Evolutionary conservation across 1,140 invertebrate species (phyloP).

Genomic region (Asobara japonica): DNA sequence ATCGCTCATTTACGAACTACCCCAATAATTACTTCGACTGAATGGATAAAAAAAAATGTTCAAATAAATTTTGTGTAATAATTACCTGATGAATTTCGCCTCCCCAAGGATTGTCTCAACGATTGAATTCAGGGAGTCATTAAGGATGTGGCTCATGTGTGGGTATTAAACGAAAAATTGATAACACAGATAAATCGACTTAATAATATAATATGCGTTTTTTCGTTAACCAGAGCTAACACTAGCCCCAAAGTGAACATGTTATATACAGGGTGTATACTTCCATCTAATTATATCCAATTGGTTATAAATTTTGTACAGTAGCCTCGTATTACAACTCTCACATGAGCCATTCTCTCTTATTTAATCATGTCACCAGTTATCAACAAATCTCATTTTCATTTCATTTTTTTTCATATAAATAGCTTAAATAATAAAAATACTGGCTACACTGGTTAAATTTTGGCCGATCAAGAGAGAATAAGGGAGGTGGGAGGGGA

Average conservation of each 20-base stretch:
- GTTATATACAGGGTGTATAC: background rate
- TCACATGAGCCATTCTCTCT: background rate
- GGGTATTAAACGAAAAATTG: background rate
- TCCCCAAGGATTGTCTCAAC: background rate
- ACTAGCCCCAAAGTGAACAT: background rate
- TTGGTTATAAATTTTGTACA: background rate
- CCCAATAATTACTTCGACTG: too few species aligned
- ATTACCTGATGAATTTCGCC: slow-evolving; percentile 19
- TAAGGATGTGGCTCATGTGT: background rate
- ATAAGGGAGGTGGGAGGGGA: background rate
- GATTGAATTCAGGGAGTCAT: background rate
- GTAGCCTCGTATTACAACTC: background rate
- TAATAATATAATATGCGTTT: slow-evolving; percentile 10
- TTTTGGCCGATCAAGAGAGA: background rate
- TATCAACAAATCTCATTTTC: background rate
- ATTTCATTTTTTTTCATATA: background rate
- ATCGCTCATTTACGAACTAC: too few species aligned
- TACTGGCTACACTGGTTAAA: background rate
- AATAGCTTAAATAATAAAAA: background rate
- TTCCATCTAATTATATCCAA: background rate
- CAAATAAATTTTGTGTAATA: background rate
- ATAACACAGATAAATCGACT: slow-evolving; percentile 8
- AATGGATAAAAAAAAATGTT: too few species aligned
- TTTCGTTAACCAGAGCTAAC: background rate
- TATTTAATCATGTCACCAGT: background rate